These are phyloP conservation scores for Eolophus roseicapilla DNA, from an alignment of 2,113 vertebrate genomes.

Conservation along the genomic window DNA sequence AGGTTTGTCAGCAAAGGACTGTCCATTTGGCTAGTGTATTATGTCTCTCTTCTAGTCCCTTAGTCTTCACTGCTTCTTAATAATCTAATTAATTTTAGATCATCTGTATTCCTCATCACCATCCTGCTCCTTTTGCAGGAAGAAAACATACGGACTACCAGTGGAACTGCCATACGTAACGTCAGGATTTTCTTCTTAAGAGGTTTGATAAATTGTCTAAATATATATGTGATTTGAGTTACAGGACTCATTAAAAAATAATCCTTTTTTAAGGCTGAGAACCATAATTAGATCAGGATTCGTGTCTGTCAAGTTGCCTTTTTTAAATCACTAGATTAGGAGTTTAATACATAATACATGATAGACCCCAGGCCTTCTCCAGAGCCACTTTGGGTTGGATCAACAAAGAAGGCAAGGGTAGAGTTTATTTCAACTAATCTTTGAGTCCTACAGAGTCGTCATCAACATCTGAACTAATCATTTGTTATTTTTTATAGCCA, in stretches of 20 bases:
- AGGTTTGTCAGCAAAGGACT: background rate
- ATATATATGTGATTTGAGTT: constrained; percentile 48
- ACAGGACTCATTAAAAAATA: constrained; percentile 54
- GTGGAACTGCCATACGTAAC: background rate
- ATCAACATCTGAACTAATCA: background rate
- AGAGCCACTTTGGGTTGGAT: background rate
- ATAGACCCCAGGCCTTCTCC: constrained; percentile 22
- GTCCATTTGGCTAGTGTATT: background rate
- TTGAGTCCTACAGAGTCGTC: background rate
- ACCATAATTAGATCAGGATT: constrained; percentile 58
- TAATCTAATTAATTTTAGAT: background rate
- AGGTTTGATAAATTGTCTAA: constrained; percentile 54
- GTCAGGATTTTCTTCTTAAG: constrained; percentile 50
- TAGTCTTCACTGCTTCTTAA: background rate
- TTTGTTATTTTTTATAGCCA: background rate
- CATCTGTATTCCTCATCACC: background rate
- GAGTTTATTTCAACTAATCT: background rate
- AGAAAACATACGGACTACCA: background rate
- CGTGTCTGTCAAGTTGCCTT: constrained; percentile 43
- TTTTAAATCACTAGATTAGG: constrained; percentile 51
- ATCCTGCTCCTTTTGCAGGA: background rate
- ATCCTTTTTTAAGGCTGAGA: constrained; percentile 51
- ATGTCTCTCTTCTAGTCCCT: background rate
- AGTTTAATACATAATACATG: constrained; percentile 43
- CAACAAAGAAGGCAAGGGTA: background rate